Percentiles rank a stretch among this genome's conserved stretches.
These are phyloP conservation scores for Rhincodon typus DNA, from an alignment of 2,797 vertebrate species.

Conservation along the genomic window DNA sequence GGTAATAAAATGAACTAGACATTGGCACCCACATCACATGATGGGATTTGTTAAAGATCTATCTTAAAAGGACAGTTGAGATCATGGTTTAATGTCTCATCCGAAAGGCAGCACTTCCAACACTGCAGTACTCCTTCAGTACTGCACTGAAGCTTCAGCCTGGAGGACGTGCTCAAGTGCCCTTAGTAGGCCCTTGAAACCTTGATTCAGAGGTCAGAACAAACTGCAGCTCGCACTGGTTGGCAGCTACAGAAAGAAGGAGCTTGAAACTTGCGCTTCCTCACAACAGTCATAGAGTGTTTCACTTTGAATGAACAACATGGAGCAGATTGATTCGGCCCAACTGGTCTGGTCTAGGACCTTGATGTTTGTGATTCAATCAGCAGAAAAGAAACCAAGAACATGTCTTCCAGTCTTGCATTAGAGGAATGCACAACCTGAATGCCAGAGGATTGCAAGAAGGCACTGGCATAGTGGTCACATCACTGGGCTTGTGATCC, in stretches of 20 bases:
- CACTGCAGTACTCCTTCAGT: neutral
- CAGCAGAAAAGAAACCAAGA: neutral
- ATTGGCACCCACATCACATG: too few relatives aligned
- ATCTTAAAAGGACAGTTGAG: neutral
- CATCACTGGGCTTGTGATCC: too few relatives aligned
- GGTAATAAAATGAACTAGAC: too few relatives aligned
- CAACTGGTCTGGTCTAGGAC: neutral
- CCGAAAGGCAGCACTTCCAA: neutral
- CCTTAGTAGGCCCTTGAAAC: neutral
- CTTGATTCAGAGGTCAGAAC: neutral
- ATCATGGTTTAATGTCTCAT: neutral
- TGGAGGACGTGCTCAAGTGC: neutral
- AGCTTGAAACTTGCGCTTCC: neutral
- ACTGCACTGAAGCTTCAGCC: neutral
- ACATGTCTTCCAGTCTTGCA: neutral
- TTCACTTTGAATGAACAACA: neutral
- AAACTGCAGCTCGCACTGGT: neutral
- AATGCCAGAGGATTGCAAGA: too few relatives aligned
- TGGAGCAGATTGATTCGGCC: neutral
- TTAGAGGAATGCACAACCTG: neutral
- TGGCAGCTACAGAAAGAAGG: neutral
- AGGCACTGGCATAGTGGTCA: too few relatives aligned
- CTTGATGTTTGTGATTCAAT: neutral
- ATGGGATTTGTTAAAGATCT: neutral
- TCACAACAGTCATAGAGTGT: neutral